Evolutionary conservation across 2,888 invertebrate species (phyloP).

Genomic region (Brachyopa scutellaris): DNA sequence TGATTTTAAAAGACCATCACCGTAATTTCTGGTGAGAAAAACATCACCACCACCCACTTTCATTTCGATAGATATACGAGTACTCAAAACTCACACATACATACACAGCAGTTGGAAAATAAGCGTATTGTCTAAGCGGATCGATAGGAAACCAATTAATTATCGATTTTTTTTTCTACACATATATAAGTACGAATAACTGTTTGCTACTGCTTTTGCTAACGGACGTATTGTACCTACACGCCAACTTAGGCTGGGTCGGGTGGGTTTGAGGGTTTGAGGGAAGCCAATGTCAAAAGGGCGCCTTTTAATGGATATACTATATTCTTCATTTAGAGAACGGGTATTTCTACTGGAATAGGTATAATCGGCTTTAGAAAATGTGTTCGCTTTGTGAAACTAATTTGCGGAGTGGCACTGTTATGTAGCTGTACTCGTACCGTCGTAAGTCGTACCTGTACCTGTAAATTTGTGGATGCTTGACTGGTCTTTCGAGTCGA

Average conservation of each 20-base stretch:
- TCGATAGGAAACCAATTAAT: conserved; percentile 65
- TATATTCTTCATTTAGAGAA: conserved; percentile 4
- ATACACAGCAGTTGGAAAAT: not conserved
- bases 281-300: conserved; percentile 62
- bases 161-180: conserved; percentile 39
- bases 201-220: not conserved
- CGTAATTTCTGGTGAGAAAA: too few relatives aligned
- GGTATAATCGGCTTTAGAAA: conserved; percentile 57
- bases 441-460: too few relatives aligned
- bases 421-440: not conserved
- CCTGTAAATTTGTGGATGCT: too few relatives aligned
- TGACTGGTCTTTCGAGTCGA: conserved; percentile 9
- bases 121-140: conserved; percentile 6
- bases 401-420: conserved; percentile 35
- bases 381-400: conserved; percentile 35
- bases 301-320: conserved; percentile 27
- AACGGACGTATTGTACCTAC: not conserved
- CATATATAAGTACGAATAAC: not conserved
- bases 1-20: conserved; percentile 27
- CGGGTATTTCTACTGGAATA: conserved; percentile 40
- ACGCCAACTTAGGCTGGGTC: conserved; percentile 9
- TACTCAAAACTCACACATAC: too few relatives aligned
- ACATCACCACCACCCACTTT: conserved; percentile 33
- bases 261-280: not conserved
- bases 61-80: conserved; percentile 10